Base-by-base conservation (phyloP, 2,888 invertebrate genomes). In the Acleris sparsana region DNA sequence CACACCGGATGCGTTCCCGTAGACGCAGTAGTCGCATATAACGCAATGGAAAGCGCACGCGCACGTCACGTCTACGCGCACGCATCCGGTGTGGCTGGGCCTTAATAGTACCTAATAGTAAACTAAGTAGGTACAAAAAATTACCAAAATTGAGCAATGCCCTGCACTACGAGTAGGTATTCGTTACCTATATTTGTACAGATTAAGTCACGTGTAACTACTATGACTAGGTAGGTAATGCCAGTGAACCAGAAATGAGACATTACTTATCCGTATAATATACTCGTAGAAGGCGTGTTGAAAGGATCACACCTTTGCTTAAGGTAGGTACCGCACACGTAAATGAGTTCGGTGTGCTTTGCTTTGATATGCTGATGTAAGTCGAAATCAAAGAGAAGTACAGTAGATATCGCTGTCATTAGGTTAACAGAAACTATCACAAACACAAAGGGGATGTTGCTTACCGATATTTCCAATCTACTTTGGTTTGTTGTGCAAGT, bases 331-430 rank as follows among this genome's bases (percentile, higher is more conserved):
- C 56, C 18, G 16, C 56, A 64, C 60, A 9, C 33, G 33, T 33
- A 9, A 33, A 69, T 62, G 60, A 67, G 63, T 67, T 67, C 59
- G 52, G 52, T 16, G 29, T 46, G 53, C 69, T 71, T 72, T 72
- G 70, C 29, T 29, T 29, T 29, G 29, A 68, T 65, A 72, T 72
- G 72, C 69, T 66, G 71, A 72, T 68, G 57, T 16, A 29, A 64
- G 53, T 65, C 59, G 61, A 68, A 68, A 68, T 63, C 68, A 68
- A 63, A 71, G 69, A 20, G 56, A 33, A 46, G 67, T 48, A 55
- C 60, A 56, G 60, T 60, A 53, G 20, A 25, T 25, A 0, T 39
- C 20, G 46, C 53, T 22, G 33, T 69, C 63, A 69, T 69, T 65
- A 63, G 62, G 61, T 66, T 67, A 51, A 65, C 53, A 46, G 53